Conservation (phyloP, 2,797 vertebrate genomes). For the Coregonus ussuriensis region DNA sequence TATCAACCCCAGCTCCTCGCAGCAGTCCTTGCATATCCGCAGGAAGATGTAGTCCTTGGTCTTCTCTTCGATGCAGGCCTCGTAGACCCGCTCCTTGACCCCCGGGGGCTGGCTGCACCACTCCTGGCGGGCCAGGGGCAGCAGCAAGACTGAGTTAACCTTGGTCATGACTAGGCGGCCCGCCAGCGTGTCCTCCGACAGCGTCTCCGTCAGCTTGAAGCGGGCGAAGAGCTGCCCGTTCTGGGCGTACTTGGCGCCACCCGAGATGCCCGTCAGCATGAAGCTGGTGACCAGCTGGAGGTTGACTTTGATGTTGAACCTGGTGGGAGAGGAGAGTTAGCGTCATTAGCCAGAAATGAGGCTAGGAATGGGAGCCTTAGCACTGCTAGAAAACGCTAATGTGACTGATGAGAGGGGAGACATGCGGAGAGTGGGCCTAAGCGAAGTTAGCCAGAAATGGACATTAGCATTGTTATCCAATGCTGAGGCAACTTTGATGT, state of each 20-base stretch:
- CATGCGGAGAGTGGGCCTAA: neutral
- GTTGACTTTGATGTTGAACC: slow-evolving; percentile 99
- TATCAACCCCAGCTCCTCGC: slow-evolving; percentile 88
- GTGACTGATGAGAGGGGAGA: neutral
- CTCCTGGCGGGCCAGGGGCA: slow-evolving; percentile 86
- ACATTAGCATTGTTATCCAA: too few species aligned
- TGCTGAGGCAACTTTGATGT: neutral
- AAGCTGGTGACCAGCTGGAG: slow-evolving; percentile 98
- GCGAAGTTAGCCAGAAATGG: neutral
- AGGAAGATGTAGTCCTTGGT: slow-evolving; percentile 99
- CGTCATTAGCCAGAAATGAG: neutral
- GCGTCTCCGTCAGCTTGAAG: slow-evolving; percentile 96
- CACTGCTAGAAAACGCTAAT: neutral
- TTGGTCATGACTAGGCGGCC: slow-evolving; percentile 99
- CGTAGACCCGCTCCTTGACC: slow-evolving; percentile 96
- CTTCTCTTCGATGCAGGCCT: slow-evolving; percentile 98
- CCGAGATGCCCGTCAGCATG: slow-evolving; percentile 98
- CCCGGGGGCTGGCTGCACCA: slow-evolving; percentile 85
- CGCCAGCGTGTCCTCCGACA: slow-evolving; percentile 98
- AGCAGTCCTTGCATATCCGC: slow-evolving; percentile 96
- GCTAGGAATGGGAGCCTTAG: neutral
- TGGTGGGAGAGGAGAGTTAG: slow-evolving; percentile 63
- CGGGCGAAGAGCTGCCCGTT: slow-evolving; percentile 97
- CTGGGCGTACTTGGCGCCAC: slow-evolving; percentile 97
- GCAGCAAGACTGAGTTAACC: slow-evolving; percentile 95